Conservation (phyloP, 2,113 vertebrate species). For the Mola mola region DNA sequence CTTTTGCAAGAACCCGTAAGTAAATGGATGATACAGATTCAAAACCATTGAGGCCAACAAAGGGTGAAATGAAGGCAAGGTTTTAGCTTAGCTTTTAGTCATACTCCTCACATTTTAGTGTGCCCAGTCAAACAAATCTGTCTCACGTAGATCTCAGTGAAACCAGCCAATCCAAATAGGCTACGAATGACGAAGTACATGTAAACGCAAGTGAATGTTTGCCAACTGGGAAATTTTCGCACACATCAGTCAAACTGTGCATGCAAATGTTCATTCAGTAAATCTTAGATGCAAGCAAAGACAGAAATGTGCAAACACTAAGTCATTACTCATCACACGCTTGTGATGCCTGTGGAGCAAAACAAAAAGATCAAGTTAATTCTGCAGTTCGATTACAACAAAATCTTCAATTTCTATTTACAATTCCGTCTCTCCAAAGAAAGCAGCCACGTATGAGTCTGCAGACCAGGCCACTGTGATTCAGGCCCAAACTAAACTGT, state of each 20-base stretch:
- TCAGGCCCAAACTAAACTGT: conserved; percentile 23
- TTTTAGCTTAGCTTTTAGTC: conserved; percentile 70
- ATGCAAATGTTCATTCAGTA: conserved; percentile 34
- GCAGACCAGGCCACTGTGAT: conserved; percentile 28
- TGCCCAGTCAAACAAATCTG: conserved; percentile 75
- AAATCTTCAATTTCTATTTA: conserved; percentile 48
- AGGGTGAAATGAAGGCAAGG: conserved; percentile 53
- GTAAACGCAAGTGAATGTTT: conserved; percentile 49
- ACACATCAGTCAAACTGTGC: conserved; percentile 57
- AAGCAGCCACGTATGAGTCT: conserved; percentile 29
- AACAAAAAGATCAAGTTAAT: conserved; percentile 11
- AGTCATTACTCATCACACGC: conserved; percentile 29
- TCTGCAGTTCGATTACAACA: conserved; percentile 24
- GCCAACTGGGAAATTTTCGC: conserved; percentile 68
- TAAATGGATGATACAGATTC: conserved; percentile 42
- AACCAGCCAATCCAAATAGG: conserved; percentile 74
- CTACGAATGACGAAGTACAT: conserved; percentile 61
- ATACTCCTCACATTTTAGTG: conserved; percentile 50
- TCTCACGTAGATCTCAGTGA: conserved; percentile 59
- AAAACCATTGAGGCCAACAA: conserved; percentile 44
- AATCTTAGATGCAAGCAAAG: conserved; percentile 48
- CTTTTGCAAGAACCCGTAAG: conserved; percentile 13
- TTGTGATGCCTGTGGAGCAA: conserved; percentile 15
- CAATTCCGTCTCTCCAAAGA: conserved; percentile 26
- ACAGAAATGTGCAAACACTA: conserved; percentile 47